A percentile compares a stretch with the other conserved stretches of the same genome.
Evolutionary conservation across 1,140 invertebrate genomes (phyloP).

Genomic region (Spodoptera litura): DNA sequence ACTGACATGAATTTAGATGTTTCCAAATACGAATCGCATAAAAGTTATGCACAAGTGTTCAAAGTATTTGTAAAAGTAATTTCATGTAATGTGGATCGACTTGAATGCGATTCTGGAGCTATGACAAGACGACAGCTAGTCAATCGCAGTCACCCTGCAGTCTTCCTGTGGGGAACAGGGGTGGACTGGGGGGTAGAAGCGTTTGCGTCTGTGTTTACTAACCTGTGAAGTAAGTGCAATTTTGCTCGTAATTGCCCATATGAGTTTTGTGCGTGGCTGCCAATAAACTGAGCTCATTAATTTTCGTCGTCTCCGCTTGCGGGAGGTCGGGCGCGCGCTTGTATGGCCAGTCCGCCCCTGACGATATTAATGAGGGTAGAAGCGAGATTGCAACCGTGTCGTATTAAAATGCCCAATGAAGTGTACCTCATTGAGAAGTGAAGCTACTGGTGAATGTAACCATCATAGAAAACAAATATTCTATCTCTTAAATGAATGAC

Average conservation of each 20-base stretch:
- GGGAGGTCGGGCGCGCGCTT: slow-evolving; percentile 83
- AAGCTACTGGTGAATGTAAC: slow-evolving; percentile 78
- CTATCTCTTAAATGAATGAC: slow-evolving; percentile 29
- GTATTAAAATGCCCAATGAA: slow-evolving; percentile 76
- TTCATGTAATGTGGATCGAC: slow-evolving; percentile 54
- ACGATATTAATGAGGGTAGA: slow-evolving; percentile 86
- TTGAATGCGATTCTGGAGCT: slow-evolving; percentile 74
- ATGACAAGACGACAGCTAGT: slow-evolving; percentile 68
- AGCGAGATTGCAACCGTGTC: slow-evolving; percentile 84
- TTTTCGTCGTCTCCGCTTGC: slow-evolving; percentile 84
- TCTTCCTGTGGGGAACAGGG: slow-evolving; percentile 84
- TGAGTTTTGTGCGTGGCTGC: slow-evolving; percentile 86
- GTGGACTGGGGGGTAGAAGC: slow-evolving; percentile 83
- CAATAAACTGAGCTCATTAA: slow-evolving; percentile 86
- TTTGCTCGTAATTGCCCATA: slow-evolving; percentile 85
- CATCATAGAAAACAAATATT: slow-evolving; percentile 72
- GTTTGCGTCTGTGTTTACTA: slow-evolving; percentile 83
- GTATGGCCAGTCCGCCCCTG: slow-evolving; percentile 87
- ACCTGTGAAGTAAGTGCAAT: slow-evolving; percentile 86
- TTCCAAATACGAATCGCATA: slow-evolving; percentile 72
- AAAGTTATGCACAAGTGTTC: slow-evolving; percentile 59
- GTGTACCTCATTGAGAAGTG: slow-evolving; percentile 72
- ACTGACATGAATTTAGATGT: slow-evolving; percentile 63
- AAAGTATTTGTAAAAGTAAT: slow-evolving; percentile 42
- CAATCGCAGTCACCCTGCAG: slow-evolving; percentile 81